Evolutionary conservation across 2,113 vertebrate genomes (phyloP).

Genomic region (Heterocephalus glaber): DNA sequence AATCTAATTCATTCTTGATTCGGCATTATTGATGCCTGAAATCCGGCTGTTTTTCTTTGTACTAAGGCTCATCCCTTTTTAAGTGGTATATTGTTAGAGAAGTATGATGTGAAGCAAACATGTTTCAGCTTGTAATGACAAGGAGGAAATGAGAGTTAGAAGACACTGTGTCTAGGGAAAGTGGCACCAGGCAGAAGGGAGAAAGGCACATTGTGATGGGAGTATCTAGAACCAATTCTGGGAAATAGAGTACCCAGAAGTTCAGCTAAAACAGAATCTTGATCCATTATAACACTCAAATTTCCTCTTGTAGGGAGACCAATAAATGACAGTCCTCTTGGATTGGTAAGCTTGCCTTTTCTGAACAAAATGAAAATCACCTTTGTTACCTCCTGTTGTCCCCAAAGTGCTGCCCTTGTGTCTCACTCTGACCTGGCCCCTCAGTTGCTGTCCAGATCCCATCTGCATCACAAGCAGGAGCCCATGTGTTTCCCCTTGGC

Average conservation of each 20-base stretch:
- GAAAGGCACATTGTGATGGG: not conserved
- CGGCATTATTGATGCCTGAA: not conserved
- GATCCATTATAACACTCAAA: constrained; percentile 18
- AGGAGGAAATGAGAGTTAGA: not conserved
- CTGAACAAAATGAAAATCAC: constrained; percentile 18
- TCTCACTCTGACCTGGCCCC: not conserved
- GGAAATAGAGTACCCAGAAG: constrained; percentile 37
- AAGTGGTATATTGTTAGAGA: not conserved
- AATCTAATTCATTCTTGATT: not conserved
- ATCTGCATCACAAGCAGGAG: not conserved
- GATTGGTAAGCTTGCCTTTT: constrained; percentile 72
- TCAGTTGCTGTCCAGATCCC: not conserved
- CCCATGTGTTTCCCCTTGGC: not conserved
- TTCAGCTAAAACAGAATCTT: not conserved
- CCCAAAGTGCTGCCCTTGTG: not conserved
- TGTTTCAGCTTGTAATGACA: not conserved
- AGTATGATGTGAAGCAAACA: not conserved
- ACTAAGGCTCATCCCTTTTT: not conserved
- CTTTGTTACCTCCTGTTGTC: not conserved
- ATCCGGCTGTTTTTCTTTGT: not conserved
- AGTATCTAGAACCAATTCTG: not conserved
- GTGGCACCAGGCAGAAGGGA: not conserved
- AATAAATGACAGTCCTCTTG: not conserved
- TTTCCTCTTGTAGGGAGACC: constrained; percentile 64
- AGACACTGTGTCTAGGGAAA: constrained; percentile 16